Evolutionary conservation across 2,797 vertebrate genomes (phyloP).

Genomic region (Cossypha caffra): DNA sequence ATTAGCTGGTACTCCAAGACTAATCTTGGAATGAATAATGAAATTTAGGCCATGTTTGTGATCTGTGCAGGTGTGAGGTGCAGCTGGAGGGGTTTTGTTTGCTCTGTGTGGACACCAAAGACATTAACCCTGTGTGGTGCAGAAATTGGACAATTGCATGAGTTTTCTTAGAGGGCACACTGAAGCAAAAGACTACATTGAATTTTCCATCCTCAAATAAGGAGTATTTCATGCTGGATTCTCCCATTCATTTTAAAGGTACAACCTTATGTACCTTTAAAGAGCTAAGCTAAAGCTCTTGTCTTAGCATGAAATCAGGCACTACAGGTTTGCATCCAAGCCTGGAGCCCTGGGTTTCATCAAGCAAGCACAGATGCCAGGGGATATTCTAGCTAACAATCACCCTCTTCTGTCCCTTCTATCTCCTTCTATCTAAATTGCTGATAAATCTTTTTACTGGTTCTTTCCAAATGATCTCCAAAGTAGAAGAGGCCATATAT

Average conservation of each 20-base stretch:
- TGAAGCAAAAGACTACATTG: neutral
- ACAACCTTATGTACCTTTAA: fast-evolving
- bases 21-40: neutral
- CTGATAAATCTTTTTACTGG: neutral
- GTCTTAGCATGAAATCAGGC: neutral
- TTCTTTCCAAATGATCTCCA: neutral
- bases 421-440: neutral
- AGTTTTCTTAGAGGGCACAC: neutral
- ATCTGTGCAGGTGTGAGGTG: neutral
- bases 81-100: neutral
- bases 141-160: neutral
- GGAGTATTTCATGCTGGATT: neutral
- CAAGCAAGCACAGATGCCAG: neutral
- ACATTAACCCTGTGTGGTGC: neutral
- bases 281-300: neutral
- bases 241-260: neutral
- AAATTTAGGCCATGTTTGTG: neutral
- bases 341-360: neutral
- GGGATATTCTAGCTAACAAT: neutral
- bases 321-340: neutral
- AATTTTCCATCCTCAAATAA: neutral
- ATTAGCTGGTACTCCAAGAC: neutral
- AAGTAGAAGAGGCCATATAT: neutral
- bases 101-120: neutral
- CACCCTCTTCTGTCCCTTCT: neutral